phyloP scores from a whole-genome alignment of 1,140 invertebrate genomes.

The Harpegnathos saltator region DNA sequence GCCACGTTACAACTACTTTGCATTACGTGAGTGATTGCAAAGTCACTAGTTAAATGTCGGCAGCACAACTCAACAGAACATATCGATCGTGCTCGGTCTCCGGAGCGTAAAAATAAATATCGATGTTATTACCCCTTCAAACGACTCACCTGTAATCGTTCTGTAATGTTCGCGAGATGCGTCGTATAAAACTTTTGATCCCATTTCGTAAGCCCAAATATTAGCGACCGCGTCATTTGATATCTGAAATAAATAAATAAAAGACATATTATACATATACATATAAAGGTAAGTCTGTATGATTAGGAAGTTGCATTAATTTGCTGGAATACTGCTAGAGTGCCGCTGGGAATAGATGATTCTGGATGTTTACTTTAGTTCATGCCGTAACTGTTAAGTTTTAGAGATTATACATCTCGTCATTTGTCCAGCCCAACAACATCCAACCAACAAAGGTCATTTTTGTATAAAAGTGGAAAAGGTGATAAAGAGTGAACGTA shows the following conservation, averaged over 20 bases:
- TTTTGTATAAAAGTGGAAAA: no score
- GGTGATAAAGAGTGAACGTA: no score
- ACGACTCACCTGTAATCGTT: conserved; percentile 28
- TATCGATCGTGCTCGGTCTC: not conserved
- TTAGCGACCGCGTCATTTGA: conserved; percentile 27
- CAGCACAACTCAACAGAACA: not conserved
- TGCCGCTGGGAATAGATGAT: no score
- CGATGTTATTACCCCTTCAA: not conserved
- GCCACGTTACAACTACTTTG: not conserved
- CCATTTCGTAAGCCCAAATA: conserved; percentile 36
- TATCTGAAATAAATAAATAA: conserved; percentile 24
- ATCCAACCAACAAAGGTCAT: no score
- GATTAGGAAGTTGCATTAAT: no score
- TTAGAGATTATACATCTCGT: no score
- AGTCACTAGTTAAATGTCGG: not conserved
- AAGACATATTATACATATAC: not conserved
- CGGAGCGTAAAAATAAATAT: not conserved
- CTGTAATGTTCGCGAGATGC: conserved; percentile 36
- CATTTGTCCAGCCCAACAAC: no score
- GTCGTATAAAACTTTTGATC: conserved; percentile 8
- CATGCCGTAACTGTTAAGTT: no score
- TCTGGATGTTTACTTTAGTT: no score
- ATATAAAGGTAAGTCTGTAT: not conserved
- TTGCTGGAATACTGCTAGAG: no score
- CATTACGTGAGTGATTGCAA: not conserved